Evolutionary conservation across 2,888 invertebrate species (phyloP).

Genomic region (Epirrhoe tristata): DNA sequence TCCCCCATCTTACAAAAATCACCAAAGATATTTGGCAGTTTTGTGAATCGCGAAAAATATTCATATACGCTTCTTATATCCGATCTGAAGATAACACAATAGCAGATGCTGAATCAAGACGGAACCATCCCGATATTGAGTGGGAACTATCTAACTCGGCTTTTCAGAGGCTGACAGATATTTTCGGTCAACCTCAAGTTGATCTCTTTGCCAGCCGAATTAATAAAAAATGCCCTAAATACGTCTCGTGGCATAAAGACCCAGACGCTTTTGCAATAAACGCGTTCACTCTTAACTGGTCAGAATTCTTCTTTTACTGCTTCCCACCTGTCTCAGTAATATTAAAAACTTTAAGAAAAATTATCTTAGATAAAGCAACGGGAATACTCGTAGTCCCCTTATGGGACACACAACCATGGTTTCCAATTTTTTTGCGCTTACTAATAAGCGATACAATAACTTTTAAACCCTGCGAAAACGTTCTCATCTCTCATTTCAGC

Average conservation of each 20-base stretch:
- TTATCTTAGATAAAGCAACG: slow-evolving; percentile 10
- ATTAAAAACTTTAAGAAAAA: slow-evolving; percentile 17
- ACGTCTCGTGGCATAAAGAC: slow-evolving; percentile 13
- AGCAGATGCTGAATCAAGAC: slow-evolving; percentile 13
- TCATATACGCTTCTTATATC: slow-evolving; percentile 11
- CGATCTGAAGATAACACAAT: slow-evolving; percentile 2
- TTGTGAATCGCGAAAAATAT: no score
- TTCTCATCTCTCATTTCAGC: slow-evolving; percentile 14
- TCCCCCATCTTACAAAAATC: not conserved
- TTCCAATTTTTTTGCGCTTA: slow-evolving; percentile 9
- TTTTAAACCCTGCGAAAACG: slow-evolving; percentile 11
- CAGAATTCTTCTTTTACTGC: slow-evolving; percentile 7
- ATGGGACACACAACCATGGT: slow-evolving; percentile 7
- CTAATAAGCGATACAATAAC: slow-evolving; percentile 7
- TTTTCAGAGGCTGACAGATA: not conserved
- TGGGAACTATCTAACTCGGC: not conserved
- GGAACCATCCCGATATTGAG: slow-evolving; percentile 7
- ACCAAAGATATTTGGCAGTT: slow-evolving; percentile 5
- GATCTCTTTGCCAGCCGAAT: not conserved
- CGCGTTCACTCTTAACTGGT: slow-evolving; percentile 18
- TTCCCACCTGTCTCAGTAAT: slow-evolving; percentile 18
- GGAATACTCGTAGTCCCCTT: slow-evolving; percentile 11
- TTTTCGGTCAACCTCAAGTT: not conserved
- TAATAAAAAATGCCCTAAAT: not conserved
- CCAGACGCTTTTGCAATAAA: slow-evolving; percentile 14